Conservation (phyloP, 2,113 vertebrate species). For the Myanophis thanlyinensis region DNA sequence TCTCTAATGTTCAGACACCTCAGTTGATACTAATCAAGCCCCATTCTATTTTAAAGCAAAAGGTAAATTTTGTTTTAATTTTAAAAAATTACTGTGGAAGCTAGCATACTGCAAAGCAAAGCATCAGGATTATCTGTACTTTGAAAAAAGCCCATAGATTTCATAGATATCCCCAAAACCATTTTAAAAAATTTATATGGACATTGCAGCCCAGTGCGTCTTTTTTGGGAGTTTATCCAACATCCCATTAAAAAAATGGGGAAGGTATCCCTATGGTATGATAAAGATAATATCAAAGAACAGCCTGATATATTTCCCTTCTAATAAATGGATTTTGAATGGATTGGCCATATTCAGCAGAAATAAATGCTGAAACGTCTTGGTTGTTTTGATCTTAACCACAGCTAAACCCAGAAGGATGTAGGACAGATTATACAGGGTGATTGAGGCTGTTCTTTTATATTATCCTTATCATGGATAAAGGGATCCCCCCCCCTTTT, state of each 20-base stretch:
- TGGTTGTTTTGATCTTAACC: background rate
- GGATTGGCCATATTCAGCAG: background rate
- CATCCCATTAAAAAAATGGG: background rate
- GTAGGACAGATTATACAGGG: background rate
- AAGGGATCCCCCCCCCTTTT: no score
- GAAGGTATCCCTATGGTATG: background rate
- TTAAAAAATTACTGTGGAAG: background rate
- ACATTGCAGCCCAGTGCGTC: background rate
- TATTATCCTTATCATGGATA: no score
- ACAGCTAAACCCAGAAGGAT: background rate
- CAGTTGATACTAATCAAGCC: background rate
- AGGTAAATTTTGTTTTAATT: background rate
- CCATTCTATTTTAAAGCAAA: background rate
- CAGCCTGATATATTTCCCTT: background rate
- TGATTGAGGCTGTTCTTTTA: background rate
- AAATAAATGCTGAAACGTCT: background rate
- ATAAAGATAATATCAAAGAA: background rate
- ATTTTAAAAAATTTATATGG: background rate
- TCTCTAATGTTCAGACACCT: background rate
- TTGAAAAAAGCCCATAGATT: background rate
- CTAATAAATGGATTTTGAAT: background rate
- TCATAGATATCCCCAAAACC: background rate
- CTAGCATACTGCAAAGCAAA: background rate
- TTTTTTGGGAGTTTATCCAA: background rate
- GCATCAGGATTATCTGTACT: background rate